Base-by-base conservation (phyloP, 2,888 invertebrate genomes). In the Tinea semifulvella region DNA sequence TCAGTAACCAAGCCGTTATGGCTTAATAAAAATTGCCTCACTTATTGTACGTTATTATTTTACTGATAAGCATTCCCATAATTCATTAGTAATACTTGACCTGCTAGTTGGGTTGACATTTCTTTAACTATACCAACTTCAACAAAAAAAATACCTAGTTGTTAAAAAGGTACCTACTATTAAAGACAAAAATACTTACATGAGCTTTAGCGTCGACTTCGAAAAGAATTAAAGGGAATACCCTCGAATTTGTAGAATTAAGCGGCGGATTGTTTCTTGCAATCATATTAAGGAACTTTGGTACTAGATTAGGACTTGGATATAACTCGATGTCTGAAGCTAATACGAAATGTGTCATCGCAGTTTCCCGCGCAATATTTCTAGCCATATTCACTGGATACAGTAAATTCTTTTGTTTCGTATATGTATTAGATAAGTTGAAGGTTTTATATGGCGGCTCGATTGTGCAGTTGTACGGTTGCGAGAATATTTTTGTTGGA, bases 351-450 rank as follows among this genome's bases (percentile, higher is more conserved):
- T 92, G 88, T 0, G 95, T 94, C 36, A 89, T 83, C 0, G 94
- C 90, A 20, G 88, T 85, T 56, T 92, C 92, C 38, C 95, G 83
- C 1, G 95, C 95, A n/a, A 94, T 85, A 67, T 95, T 95, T 20
- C 95, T 83, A 0, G 92, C 94, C 7, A 94, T 92, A 68, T 96
- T 96, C 46, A 96, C 92, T 2, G 95, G 95, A 65, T 96, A 96
- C 16, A 93, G 71, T 7, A 95, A 81, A 57, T 89, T 91, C 65
- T 92, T 92, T 56, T 88, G 86, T 43, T 86, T 85, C 75, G 91
- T 93, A 69, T 92, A 93, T 57, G 92, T 86, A 48, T 85, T 84
- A 0, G 86, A 84, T 1, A 83, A 69, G 49, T 85, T 85, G 27
- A 87, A 81, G 56, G 87, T 87, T 40, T 79, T 65, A 75, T 87